Percentiles rank a stretch among this genome's conserved stretches.
phyloP scores from a whole-genome alignment of 2,797 vertebrate species.

The Premnoplex brunnescens region DNA sequence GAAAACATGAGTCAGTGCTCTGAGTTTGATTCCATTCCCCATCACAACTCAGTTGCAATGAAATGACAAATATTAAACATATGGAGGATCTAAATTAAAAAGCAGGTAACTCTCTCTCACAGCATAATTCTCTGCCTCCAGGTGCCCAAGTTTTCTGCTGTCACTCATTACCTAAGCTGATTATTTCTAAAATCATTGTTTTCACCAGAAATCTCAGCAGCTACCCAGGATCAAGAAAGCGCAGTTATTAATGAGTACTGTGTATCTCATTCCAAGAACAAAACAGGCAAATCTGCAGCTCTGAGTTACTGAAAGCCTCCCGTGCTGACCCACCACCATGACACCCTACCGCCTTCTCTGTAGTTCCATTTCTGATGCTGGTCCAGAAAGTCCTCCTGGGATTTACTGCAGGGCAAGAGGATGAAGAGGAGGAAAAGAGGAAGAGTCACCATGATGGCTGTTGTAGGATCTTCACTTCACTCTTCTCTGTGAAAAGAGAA shows the following conservation, averaged over 20 bases:
- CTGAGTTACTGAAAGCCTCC: background rate
- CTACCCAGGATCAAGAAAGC: background rate
- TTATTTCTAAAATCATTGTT: background rate
- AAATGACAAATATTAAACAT: background rate
- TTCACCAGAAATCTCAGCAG: background rate
- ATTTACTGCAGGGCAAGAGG: slow-evolving; percentile 32
- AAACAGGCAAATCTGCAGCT: background rate
- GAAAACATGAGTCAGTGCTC: background rate
- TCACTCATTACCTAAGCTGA: background rate
- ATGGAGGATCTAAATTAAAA: background rate
- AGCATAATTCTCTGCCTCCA: background rate
- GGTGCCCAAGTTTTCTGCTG: background rate
- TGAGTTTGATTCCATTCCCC: background rate
- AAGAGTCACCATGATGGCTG: background rate
- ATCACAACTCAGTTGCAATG: background rate
- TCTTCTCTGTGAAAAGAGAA: slow-evolving; percentile 32
- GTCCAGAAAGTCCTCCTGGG: slow-evolving; percentile 46
- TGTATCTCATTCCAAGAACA: background rate
- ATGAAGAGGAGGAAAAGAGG: slow-evolving; percentile 51
- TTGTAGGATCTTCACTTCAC: background rate
- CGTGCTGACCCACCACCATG: background rate
- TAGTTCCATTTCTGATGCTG: slow-evolving; percentile 70
- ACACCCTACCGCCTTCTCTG: slow-evolving; percentile 72
- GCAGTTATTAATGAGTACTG: background rate
- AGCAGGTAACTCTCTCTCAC: background rate